Conservation (phyloP, 1,140 invertebrate species). For the Elymnias hypermnestra region DNA sequence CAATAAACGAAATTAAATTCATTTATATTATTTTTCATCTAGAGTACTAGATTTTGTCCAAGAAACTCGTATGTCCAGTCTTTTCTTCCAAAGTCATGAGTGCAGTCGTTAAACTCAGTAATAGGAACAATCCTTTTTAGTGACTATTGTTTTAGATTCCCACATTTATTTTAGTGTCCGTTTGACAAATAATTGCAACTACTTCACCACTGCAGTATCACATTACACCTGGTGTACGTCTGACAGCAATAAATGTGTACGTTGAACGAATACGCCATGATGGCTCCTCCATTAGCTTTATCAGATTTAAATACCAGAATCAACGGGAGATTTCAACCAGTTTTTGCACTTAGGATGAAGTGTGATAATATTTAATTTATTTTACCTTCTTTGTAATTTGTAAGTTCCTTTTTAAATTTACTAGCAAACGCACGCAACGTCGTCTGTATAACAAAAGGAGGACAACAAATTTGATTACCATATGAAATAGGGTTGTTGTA, state of each 20-base stretch:
- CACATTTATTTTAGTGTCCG: neutral
- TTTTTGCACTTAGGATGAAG: constrained; percentile 4
- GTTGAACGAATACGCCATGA: constrained; percentile 2
- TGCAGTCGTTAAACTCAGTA: too few relatives aligned
- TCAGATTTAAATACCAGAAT: constrained; percentile 1
- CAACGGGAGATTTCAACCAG: neutral
- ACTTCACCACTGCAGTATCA: neutral
- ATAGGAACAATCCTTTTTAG: too few relatives aligned
- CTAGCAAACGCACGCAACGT: neutral
- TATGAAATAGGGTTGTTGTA: too few relatives aligned
- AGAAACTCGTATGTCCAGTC: too few relatives aligned
- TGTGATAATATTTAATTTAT: constrained; percentile 4
- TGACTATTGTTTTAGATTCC: neutral
- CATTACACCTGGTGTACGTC: neutral
- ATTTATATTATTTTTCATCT: too few relatives aligned
- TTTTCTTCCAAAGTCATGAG: too few relatives aligned
- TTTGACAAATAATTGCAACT: constrained; percentile 4
- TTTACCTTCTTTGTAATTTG: neutral
- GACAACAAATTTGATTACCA: too few relatives aligned
- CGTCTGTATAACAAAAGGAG: too few relatives aligned
- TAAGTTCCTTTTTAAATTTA: neutral
- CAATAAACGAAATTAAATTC: too few relatives aligned
- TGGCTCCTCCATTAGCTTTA: constrained; percentile 2
- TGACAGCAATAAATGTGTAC: constrained; percentile 4
- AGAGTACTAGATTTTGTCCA: too few relatives aligned